Base-by-base conservation (phyloP, 2,888 invertebrate species). In the Cheilosia urbana region DNA sequence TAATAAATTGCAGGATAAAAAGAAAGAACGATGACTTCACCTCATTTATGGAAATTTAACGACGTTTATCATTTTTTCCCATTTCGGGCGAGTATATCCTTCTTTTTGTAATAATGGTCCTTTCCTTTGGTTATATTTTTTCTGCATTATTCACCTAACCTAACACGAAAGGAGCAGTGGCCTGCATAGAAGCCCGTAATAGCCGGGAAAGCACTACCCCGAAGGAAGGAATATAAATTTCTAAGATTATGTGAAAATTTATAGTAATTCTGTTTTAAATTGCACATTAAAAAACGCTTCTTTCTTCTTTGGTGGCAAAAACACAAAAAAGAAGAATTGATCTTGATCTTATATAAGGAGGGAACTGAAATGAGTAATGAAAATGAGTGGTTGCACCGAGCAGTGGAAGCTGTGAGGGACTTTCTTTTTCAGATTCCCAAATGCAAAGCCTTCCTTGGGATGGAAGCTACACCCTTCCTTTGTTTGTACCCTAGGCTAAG, bases 41-140 rank as follows among this genome's bases (percentile, higher is more conserved):
- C 72, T 85, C 75, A 71, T 81, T 85, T 85, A 85, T 85, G 72
- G 76, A 72, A 85, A 85, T 85, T 85, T 85, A 85, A 85, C 63
- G 81, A 85, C 81, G 72, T 85, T 85, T 85, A 85, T 81, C 76
- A 81, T 85, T 81, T 85, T 65, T 77, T 75, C 37, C 55, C 55
- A 45, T 80, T 76, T 80, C 27, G 40, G 58, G 17, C 51, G 49
- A 77, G 62, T 27, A 45, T 62, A 71, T 42, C 45, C 60, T 55
- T 60, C n/a, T 49, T 71, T 13, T 37, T 60, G 37, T 53, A 19
- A 27, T 62, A 69, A 60, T 21, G 40, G 42, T 55, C 51, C 45
- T 51, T 51, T 37, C 58, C 51, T 40, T 66, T 49, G 37, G 30
- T 53, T 30, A 6, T 58, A 21, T 71, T 63, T 71, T 71, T 63